These are phyloP conservation scores for Nipponia nippon DNA, from an alignment of 2,113 vertebrate genomes.

Conservation along the genomic window DNA sequence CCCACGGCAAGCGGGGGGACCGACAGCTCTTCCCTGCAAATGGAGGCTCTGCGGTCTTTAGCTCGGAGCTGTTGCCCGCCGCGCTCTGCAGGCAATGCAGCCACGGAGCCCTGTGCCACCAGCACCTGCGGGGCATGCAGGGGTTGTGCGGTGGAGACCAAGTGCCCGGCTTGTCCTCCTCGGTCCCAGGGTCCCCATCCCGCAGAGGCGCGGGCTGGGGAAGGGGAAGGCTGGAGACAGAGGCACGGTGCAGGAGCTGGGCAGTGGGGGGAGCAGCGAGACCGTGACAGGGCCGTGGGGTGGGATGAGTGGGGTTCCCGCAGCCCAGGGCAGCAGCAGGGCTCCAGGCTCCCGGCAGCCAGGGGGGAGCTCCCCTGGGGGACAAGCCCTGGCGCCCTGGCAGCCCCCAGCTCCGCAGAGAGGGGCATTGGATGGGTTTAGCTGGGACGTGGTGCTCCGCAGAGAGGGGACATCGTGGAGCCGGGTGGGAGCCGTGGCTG, in stretches of 20 bases:
- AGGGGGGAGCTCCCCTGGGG: neutral
- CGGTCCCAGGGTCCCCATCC: neutral
- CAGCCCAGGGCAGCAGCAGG: neutral
- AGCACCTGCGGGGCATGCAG: neutral
- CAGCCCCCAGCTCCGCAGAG: too few relatives aligned
- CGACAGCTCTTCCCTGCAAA: neutral
- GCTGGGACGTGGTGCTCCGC: neutral
- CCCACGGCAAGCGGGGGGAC: neutral
- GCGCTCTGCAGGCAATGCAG: neutral
- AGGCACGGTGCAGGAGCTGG: neutral
- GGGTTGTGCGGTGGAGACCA: neutral
- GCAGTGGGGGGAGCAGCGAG: neutral
- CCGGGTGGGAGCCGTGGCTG: neutral
- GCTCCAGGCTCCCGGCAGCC: neutral
- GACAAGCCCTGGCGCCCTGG: too few relatives aligned
- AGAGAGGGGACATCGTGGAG: fast-evolving
- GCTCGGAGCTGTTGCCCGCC: neutral
- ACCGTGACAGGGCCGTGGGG: neutral
- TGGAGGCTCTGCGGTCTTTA: neutral
- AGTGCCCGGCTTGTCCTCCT: neutral
- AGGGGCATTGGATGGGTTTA: too few relatives aligned
- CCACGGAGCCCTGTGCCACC: neutral
- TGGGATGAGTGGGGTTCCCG: fast-evolving
- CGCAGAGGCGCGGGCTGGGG: neutral
- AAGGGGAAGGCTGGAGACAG: neutral